Base-by-base conservation (phyloP, 2,113 vertebrate species). In the Poeciliopsis turrubarensis region DNA sequence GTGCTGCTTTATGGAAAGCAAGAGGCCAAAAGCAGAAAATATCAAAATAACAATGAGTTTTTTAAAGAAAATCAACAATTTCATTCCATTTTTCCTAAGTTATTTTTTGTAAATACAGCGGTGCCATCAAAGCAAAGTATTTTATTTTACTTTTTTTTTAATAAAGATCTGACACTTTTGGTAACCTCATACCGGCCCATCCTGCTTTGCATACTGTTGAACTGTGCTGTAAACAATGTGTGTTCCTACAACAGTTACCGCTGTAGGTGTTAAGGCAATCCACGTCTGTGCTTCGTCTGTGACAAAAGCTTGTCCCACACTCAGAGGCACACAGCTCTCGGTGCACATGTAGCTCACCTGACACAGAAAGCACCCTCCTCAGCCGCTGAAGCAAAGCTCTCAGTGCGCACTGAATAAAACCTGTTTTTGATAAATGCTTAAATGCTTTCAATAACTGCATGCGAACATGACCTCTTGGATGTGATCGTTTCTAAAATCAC, bases 251-350 rank as follows among this genome's bases (percentile, higher is more conserved):
- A 67, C 75, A 65, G 69, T 44, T 27, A 70, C 83, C 34, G 34
- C 80, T 89, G 87, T 60, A 86, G 80, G 81, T 89, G 81, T 92
- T 93, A 93, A 93, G 92, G 92, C 91, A 93, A 86, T 89, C 89
- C 86, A 79, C 79, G 80, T 82, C 86, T 86, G 89, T 85, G 88
- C 91, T 89, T 89, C 57, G 70, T 85, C 88, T 69, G 60, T 75
- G 86, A 89, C 83, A 76, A 89, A 90, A 83, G 74, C 83, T 81
- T 77, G 74, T 79, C 84, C 82, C 34, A 69, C 87, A 85, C 66
- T 79, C 80, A 84, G 86, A 92, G 89, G 85, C 87, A 86, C 85
- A 86, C 86, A 82, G 69, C 86, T 89, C 84, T 87, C 87, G 88
- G 90, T 91, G 89, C 91, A 90, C 89, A 88, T 90, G 70, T 76